Conservation (phyloP, 2,888 invertebrate genomes). For the Drosophila limbata region DNA sequence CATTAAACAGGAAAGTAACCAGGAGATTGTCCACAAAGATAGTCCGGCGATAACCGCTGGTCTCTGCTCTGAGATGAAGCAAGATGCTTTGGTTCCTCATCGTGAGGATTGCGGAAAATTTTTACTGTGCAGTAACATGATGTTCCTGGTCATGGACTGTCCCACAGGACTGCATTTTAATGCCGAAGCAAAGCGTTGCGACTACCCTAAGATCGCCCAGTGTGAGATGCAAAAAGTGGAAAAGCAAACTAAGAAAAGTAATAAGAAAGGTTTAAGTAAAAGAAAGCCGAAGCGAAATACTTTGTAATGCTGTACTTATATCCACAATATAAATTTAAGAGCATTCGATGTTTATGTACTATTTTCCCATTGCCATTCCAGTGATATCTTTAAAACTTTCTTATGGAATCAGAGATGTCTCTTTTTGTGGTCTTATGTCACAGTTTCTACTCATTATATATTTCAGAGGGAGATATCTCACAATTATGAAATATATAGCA, state of each 20-base stretch:
- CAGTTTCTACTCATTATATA: background rate
- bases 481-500: too few species aligned
- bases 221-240: slow-evolving; percentile 41
- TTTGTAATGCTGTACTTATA: slow-evolving; percentile 28
- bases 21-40: slow-evolving; percentile 17
- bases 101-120: slow-evolving; percentile 68
- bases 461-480: background rate
- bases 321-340: slow-evolving; percentile 13
- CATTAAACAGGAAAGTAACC: background rate
- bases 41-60: slow-evolving; percentile 48
- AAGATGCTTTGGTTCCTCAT: slow-evolving; percentile 64
- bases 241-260: slow-evolving; percentile 32
- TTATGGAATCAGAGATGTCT: background rate
- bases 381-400: background rate
- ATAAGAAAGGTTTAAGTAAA: slow-evolving; percentile 17
- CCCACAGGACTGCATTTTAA: slow-evolving; percentile 76
- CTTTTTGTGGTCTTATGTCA: background rate
- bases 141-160: slow-evolving; percentile 68
- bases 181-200: slow-evolving; percentile 58
- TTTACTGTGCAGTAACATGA: slow-evolving; percentile 64
- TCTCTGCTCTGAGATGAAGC: slow-evolving; percentile 51
- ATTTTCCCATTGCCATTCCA: background rate
- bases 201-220: slow-evolving; percentile 71
- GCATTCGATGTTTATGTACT: background rate
- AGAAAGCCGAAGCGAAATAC: slow-evolving; percentile 19